Percentiles rank a stretch among this genome's conserved stretches.
Conservation (phyloP, 2,888 invertebrate genomes). For the Chouioia cunea region DNA sequence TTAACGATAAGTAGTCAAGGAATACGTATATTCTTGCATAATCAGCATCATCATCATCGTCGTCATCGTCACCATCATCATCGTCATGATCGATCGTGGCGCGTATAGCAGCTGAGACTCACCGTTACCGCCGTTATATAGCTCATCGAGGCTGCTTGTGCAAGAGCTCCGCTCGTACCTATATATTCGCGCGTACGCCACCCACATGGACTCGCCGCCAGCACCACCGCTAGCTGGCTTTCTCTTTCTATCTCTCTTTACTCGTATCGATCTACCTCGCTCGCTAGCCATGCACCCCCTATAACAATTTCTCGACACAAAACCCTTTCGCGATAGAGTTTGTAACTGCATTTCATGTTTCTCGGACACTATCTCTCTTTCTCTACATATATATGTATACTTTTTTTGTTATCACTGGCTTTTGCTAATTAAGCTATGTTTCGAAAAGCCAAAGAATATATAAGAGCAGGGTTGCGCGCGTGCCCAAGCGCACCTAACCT, state of each 20-base stretch:
- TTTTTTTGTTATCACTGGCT: neutral
- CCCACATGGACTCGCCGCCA: neutral
- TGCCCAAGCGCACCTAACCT: slow-evolving; percentile 36
- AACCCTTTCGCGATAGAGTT: too few species aligned
- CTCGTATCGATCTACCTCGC: slow-evolving; percentile 43
- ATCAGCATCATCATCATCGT: neutral
- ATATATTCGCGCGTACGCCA: neutral
- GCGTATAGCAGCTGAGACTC: slow-evolving; percentile 21
- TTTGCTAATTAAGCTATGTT: slow-evolving; percentile 33
- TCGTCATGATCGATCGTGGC: slow-evolving; percentile 31
- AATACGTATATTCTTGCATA: too few species aligned
- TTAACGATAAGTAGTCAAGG: too few species aligned
- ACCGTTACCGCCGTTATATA: neutral
- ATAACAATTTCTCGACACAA: slow-evolving; percentile 28
- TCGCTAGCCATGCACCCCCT: slow-evolving; percentile 23
- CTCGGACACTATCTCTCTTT: neutral
- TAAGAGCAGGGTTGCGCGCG: neutral
- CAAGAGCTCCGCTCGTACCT: slow-evolving; percentile 5
- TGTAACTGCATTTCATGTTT: too few species aligned
- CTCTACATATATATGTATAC: too few species aligned
- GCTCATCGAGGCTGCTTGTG: slow-evolving; percentile 27
- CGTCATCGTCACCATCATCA: neutral
- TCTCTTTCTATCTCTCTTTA: neutral
- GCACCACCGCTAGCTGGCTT: neutral
- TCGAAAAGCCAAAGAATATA: slow-evolving; percentile 24